A percentile compares a stretch with the other conserved stretches of the same genome.
These are phyloP conservation scores for Andrena minutula DNA, from an alignment of 2,888 invertebrate species.

Conservation along the genomic window DNA sequence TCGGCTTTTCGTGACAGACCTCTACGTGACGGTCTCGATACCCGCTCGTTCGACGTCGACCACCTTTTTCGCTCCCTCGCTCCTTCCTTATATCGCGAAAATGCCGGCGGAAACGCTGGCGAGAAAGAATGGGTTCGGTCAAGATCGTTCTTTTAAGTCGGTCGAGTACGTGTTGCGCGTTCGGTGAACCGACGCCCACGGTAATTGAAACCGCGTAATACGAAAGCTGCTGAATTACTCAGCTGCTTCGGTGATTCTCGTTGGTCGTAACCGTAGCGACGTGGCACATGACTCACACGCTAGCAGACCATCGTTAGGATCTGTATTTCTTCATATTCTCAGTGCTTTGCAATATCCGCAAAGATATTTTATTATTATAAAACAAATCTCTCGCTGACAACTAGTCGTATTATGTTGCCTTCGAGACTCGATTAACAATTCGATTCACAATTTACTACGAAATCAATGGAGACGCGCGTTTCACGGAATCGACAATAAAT, in stretches of 20 bases:
- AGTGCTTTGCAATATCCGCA: no score
- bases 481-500: no score
- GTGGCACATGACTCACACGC: background rate
- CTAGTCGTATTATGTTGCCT: background rate
- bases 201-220: conserved; percentile 36
- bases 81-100: conserved; percentile 38
- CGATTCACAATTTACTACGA: background rate
- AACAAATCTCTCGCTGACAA: no score
- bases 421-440: background rate
- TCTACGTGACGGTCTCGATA: conserved; percentile 40
- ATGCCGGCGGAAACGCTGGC: conserved; percentile 25
- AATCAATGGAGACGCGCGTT: background rate
- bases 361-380: no score
- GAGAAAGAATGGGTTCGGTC: conserved; percentile 36
- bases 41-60: conserved; percentile 22
- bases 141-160: conserved; percentile 23
- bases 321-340: background rate
- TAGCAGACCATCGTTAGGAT: background rate
- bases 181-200: conserved; percentile 12
- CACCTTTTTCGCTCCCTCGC: conserved; percentile 9
- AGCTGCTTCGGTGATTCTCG: background rate
- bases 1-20: conserved; percentile 39
- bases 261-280: background rate
- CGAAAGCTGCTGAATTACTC: conserved; percentile 21
- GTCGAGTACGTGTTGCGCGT: conserved; percentile 32